These are phyloP conservation scores for Andrena bucephala DNA, from an alignment of 2,888 invertebrate genomes.

Conservation along the genomic window DNA sequence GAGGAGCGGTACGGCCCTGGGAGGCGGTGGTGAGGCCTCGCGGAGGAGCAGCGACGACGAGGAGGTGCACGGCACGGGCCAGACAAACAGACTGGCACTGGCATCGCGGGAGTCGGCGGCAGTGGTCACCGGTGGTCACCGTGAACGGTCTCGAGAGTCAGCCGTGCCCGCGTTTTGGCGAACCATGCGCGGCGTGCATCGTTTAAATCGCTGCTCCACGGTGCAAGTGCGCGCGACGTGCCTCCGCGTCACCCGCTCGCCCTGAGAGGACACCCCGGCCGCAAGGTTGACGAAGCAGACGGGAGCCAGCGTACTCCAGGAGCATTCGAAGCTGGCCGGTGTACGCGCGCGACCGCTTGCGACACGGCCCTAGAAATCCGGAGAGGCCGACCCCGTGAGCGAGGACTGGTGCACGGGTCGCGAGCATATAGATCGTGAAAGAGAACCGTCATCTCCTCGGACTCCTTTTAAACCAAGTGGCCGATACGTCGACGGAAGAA, in stretches of 20 bases:
- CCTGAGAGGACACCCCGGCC: not conserved
- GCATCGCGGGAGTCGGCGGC: conserved; percentile 78
- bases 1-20: conserved; percentile 77
- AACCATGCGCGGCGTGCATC: conserved; percentile 55
- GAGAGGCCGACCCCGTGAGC: too few relatives aligned
- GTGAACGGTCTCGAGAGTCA: conserved; percentile 55
- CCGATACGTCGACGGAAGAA: too few relatives aligned
- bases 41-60: conserved; percentile 76
- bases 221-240: conserved; percentile 51
- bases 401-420: too few relatives aligned
- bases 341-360: too few relatives aligned
- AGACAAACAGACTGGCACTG: conserved; percentile 82
- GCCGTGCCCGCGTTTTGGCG: conserved; percentile 51
- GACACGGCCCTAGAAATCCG: too few relatives aligned
- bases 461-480: too few relatives aligned
- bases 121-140: conserved; percentile 75
- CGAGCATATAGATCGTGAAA: too few relatives aligned
- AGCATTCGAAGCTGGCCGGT: too few relatives aligned
- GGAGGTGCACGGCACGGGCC: conserved; percentile 76
- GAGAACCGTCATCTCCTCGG: too few relatives aligned
- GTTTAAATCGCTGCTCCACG: conserved; percentile 32
- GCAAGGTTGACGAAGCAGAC: not conserved
- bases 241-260: conserved; percentile 19
- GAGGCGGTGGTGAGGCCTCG: conserved; percentile 81
- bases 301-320: too few relatives aligned